Conservation (phyloP, 2,888 invertebrate genomes). For the Caradrina clavipalpis region DNA sequence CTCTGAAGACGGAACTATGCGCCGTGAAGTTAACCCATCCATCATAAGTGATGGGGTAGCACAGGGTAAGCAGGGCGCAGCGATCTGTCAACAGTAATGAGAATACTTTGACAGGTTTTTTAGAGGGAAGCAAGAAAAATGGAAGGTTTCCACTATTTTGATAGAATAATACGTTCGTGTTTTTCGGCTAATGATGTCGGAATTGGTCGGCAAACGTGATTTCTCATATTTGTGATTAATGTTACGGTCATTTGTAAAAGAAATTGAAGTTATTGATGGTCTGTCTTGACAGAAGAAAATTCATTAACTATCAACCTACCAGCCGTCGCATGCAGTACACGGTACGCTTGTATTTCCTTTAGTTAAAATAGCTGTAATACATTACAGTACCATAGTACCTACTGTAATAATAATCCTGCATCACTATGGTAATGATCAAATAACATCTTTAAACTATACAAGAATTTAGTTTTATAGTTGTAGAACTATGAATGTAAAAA, state of each 20-base stretch:
- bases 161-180: conserved; percentile 36
- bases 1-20: conserved; percentile 37
- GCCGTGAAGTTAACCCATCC: conserved; percentile 68
- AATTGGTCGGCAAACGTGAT: conserved; percentile 4
- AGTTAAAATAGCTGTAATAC: no score
- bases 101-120: conserved; percentile 70
- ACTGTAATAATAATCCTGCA: no score
- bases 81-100: conserved; percentile 79
- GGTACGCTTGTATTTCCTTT: background rate
- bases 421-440: no score
- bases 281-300: background rate
- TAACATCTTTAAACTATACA: background rate
- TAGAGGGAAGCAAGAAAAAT: conserved; percentile 61
- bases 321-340: background rate
- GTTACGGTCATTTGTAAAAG: conserved; percentile 5
- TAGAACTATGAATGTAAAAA: no score
- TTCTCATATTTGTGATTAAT: conserved; percentile 7
- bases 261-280: background rate
- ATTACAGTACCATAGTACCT: no score
- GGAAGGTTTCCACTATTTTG: conserved; percentile 30
- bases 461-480: no score
- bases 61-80: conserved; percentile 61
- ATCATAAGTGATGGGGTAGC: conserved; percentile 68
- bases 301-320: background rate
- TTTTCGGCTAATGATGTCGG: conserved; percentile 21